Evolutionary conservation across 2,113 vertebrate species (phyloP), one percentile per base, ranked within the genome.

Genomic region (Apeltes quadracus): DNA sequence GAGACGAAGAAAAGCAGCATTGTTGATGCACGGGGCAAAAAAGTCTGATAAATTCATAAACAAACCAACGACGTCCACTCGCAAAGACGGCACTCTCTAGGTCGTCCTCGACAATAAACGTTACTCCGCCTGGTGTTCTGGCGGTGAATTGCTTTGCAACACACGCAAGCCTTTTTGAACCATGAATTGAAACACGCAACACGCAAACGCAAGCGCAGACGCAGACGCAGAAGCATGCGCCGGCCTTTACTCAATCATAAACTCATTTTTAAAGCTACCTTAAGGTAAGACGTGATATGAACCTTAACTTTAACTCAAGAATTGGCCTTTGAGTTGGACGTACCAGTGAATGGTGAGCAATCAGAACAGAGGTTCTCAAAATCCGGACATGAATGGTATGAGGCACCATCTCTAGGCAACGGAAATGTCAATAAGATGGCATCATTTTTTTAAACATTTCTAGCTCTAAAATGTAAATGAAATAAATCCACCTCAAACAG

Each of bases 341-440:
- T 22, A 9, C 10, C 13, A 16, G 6, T 51, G 46, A 63, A 6
- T n/a, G 12, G 16, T 29, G 15, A 27, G 23, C 41, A 29, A 6
- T 22, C 20, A 23, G 20, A 34, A 22, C 9, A 29, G 18, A 22
- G 2, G 13, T 13, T 16, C 7, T 41, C 32, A 38, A 48, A 27
- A 56, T 36, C 27, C 25, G 22, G 46, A 48, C 32, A 43, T 39
- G 2, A 11, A 36, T 12, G 22, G 20, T 50, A 9, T 3, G 10
- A 61, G 10, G 11, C 43, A 20, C 10, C 9, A 13, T 12, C 20
- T 39, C 22, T 0, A 20, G 14, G 64, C 9, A 54, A 41, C 9
- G n/a, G 10, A 46, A 41, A 50, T 76, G 41, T 48, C 18, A 39
- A 48, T 34, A 9, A 55, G 62, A 46, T 57, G 41, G 14, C 51